These are phyloP conservation scores for Pangasius krempfi DNA, from an alignment of 2,797 vertebrate species.

Conservation along the genomic window DNA sequence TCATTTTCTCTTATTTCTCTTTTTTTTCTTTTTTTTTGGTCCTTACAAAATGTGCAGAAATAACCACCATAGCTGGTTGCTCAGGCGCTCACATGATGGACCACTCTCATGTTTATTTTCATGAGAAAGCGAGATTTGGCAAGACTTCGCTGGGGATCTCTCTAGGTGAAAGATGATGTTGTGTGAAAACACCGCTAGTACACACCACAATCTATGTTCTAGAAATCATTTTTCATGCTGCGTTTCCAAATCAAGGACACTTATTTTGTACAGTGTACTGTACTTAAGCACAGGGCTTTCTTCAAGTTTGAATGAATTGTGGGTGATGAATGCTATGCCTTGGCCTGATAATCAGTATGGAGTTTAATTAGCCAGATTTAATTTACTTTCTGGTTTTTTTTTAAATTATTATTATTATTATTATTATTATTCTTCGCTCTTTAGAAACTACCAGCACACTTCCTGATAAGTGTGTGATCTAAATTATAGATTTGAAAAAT, in stretches of 20 bases:
- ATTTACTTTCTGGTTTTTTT: conserved; percentile 35
- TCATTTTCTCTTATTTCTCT: not conserved
- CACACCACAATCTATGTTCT: not conserved
- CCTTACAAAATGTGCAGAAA: not conserved
- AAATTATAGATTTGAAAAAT: conserved; percentile 50
- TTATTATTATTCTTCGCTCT: conserved; percentile 44
- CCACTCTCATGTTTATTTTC: not conserved
- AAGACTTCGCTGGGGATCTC: not conserved
- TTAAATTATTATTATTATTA: conserved; percentile 3
- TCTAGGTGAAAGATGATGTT: not conserved
- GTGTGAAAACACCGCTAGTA: not conserved
- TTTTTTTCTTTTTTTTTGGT: too few species aligned
- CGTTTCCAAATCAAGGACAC: not conserved
- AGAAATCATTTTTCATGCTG: too few species aligned
- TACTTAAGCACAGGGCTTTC: conserved; percentile 37
- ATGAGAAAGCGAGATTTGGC: not conserved
- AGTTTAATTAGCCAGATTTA: conserved; percentile 62
- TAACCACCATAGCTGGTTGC: not conserved
- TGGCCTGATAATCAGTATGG: conserved; percentile 52
- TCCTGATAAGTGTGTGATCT: conserved; percentile 34
- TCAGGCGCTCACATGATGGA: not conserved
- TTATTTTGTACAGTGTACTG: conserved; percentile 38
- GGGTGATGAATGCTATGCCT: conserved; percentile 52
- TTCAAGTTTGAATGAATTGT: conserved; percentile 47
- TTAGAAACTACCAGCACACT: conserved; percentile 22